These are phyloP conservation scores for Epinotia brunnichana DNA, from an alignment of 2,888 invertebrate species.

Conservation along the genomic window DNA sequence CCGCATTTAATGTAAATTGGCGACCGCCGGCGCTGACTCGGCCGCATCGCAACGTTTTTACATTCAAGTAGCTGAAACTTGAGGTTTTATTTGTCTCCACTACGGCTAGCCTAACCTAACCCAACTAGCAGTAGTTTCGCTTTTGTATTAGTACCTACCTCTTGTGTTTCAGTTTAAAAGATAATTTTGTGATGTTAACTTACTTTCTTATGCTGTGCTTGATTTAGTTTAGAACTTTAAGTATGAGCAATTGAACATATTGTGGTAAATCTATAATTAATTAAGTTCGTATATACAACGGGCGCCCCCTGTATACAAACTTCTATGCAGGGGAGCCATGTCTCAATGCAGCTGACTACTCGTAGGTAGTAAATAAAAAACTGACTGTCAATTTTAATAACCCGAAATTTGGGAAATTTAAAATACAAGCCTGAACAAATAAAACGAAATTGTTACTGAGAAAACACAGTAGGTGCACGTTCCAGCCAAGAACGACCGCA, in stretches of 20 bases:
- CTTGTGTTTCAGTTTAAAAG: conserved; percentile 71
- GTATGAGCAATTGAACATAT: too few relatives aligned
- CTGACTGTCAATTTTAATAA: not conserved
- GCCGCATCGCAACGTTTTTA: conserved; percentile 75
- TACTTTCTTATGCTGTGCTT: not conserved
- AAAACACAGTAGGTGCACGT: conserved; percentile 45
- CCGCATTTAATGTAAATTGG: conserved; percentile 82
- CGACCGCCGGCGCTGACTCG: conserved; percentile 63
- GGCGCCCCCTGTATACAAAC: too few relatives aligned
- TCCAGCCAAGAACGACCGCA: conserved; percentile 56
- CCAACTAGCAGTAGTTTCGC: too few relatives aligned
- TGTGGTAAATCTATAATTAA: too few relatives aligned
- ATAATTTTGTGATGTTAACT: conserved; percentile 60
- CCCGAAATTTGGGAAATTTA: not conserved
- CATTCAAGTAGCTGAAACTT: conserved; percentile 78
- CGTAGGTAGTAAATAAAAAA: not conserved
- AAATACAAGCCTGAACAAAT: conserved; percentile 50
- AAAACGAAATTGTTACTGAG: conserved; percentile 41
- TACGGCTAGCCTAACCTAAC: too few relatives aligned
- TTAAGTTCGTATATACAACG: too few relatives aligned
- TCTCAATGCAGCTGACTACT: too few relatives aligned
- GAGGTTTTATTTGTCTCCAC: conserved; percentile 72
- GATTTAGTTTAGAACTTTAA: not conserved
- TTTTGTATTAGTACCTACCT: conserved; percentile 66
- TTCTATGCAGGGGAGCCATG: too few relatives aligned